A percentile compares a stretch with the other conserved stretches of the same genome.
phyloP scores from a whole-genome alignment of 2,888 invertebrate genomes.

The Anorthoa munda region DNA sequence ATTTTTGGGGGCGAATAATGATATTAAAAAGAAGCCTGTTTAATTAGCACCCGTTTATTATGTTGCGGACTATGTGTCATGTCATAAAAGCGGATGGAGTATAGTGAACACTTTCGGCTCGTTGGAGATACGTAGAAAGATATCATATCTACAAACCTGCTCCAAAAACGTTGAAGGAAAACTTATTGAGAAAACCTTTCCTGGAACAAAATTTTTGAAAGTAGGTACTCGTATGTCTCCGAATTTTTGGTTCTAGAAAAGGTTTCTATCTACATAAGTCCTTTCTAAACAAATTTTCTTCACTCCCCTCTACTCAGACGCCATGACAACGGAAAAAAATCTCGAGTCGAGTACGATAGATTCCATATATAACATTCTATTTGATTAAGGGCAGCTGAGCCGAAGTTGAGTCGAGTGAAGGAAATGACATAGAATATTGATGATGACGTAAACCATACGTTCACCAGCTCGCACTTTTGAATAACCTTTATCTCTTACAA shows the following conservation, averaged over 20 bases:
- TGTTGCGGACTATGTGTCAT: constrained; percentile 60
- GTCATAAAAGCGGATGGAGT: constrained; percentile 38
- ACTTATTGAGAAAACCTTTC: neutral
- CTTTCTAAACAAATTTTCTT: neutral
- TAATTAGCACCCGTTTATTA: too few species aligned
- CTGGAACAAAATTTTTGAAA: neutral
- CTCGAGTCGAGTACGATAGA: too few species aligned
- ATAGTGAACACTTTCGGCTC: constrained; percentile 43
- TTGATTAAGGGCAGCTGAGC: too few species aligned
- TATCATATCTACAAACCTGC: constrained; percentile 6
- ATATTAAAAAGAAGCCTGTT: too few species aligned
- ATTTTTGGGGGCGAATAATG: too few species aligned
- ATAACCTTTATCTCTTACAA: neutral
- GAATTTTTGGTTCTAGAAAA: too few species aligned
- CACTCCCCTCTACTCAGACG: neutral
- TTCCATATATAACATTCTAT: too few species aligned
- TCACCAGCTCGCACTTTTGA: neutral
- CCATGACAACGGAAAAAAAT: neutral
- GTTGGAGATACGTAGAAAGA: constrained; percentile 24
- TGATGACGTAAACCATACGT: neutral
- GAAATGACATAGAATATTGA: too few species aligned
- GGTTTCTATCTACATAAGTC: too few species aligned
- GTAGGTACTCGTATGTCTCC: too few species aligned
- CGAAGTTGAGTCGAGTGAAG: too few species aligned
- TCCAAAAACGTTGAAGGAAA: neutral